These are phyloP conservation scores for Drosophila repleta DNA, from an alignment of 1,140 invertebrate genomes.

Conservation along the genomic window DNA sequence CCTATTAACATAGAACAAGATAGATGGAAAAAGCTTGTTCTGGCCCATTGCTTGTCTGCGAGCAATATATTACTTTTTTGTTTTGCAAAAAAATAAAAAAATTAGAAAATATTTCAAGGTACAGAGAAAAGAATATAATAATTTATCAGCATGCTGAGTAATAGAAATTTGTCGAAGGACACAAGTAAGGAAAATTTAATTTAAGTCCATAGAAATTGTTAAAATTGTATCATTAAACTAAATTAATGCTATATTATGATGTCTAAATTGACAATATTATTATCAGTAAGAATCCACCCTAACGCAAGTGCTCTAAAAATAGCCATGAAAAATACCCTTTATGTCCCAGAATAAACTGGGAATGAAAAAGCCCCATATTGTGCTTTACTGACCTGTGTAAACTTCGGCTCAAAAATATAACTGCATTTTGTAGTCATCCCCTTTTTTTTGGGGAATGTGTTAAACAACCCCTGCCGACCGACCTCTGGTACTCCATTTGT, in stretches of 20 bases:
- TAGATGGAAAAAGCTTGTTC: conserved; percentile 5
- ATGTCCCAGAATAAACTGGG: neutral
- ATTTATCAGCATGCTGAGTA: conserved; percentile 5
- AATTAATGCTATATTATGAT: neutral
- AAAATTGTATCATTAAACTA: neutral
- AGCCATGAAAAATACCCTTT: neutral
- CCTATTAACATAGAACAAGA: conserved; percentile 1
- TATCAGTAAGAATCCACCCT: neutral
- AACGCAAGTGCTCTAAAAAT: neutral
- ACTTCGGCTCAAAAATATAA: conserved; percentile 5
- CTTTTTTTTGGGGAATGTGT: conserved; percentile 10
- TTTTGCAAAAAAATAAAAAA: neutral
- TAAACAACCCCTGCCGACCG: conserved; percentile 26
- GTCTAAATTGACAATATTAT: neutral
- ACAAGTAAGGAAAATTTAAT: neutral
- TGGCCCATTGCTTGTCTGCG: conserved; percentile 5
- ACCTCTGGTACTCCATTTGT: conserved; percentile 39
- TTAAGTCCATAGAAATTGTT: neutral
- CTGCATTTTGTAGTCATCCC: neutral
- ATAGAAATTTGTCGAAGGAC: conserved; percentile 1
- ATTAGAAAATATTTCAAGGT: conserved; percentile 4
- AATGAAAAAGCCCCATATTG: neutral
- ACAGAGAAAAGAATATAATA: conserved; percentile 3
- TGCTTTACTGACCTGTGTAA: conserved; percentile 22
- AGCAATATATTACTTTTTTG: conserved; percentile 3